phyloP scores from a whole-genome alignment of 2,113 vertebrate species.

The Cyprinus carpio region DNA sequence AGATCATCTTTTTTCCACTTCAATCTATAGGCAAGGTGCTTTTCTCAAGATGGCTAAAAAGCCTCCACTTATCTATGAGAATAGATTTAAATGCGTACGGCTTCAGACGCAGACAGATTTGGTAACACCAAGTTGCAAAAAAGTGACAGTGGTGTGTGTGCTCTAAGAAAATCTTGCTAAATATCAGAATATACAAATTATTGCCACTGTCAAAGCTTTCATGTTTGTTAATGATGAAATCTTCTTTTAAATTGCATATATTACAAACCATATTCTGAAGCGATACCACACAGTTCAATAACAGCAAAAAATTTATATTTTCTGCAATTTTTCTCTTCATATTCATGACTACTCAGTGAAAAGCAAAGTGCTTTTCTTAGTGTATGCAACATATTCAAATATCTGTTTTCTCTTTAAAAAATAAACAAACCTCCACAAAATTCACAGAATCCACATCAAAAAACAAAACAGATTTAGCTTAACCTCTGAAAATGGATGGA shows the following conservation, averaged over 20 bases:
- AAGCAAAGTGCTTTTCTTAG: conserved; percentile 50
- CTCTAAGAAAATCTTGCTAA: conserved; percentile 16
- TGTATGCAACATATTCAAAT: conserved; percentile 34
- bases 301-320: conserved; percentile 17
- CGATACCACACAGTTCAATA: conserved; percentile 22
- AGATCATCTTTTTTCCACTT: conserved; percentile 43
- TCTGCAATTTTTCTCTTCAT: conserved; percentile 1
- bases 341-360: neutral
- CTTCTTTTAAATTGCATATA: conserved; percentile 57
- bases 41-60: conserved; percentile 53
- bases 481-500: too few species aligned
- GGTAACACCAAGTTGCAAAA: conserved; percentile 32
- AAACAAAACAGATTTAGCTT: too few species aligned
- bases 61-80: conserved; percentile 41
- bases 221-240: neutral
- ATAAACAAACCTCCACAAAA: neutral
- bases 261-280: conserved; percentile 47
- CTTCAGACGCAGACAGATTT: conserved; percentile 34
- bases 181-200: conserved; percentile 41
- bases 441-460: neutral
- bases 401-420: conserved; percentile 5
- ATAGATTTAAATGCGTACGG: conserved; percentile 27
- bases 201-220: conserved; percentile 47
- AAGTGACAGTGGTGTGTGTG: conserved; percentile 19
- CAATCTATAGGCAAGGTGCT: conserved; percentile 58